Conservation (phyloP, 2,113 vertebrate genomes). For the cat (Felis catus) region DNA sequence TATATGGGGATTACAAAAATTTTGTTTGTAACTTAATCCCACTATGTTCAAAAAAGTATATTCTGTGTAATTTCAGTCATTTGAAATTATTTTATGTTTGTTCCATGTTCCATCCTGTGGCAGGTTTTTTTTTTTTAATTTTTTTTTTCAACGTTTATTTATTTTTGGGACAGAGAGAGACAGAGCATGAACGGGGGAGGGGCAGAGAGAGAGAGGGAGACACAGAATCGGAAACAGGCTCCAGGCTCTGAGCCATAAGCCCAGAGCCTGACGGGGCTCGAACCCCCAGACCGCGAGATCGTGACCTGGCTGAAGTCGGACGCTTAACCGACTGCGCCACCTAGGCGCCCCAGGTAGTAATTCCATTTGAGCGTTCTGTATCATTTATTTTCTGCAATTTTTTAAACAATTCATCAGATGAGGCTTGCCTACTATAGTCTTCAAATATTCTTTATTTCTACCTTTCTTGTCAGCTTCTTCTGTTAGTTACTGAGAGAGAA, state of each 20-base stretch:
- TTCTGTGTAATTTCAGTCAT: neutral
- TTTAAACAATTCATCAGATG: neutral
- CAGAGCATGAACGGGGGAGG: too few relatives aligned
- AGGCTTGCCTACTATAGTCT: neutral
- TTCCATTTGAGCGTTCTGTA: neutral
- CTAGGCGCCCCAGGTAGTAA: neutral
- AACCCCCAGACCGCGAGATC: too few relatives aligned
- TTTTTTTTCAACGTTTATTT: too few relatives aligned
- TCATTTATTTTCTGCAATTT: neutral
- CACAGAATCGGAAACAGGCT: too few relatives aligned
- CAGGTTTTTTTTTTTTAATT: neutral
- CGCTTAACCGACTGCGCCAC: too few relatives aligned
- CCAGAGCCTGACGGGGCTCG: too few relatives aligned
- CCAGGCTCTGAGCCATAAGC: too few relatives aligned
- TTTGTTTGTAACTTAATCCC: neutral
- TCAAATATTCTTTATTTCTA: neutral
- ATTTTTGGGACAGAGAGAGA: too few relatives aligned
- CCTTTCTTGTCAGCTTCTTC: neutral
- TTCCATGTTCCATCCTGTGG: neutral
- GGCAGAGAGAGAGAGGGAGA: too few relatives aligned
- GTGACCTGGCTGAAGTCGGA: too few relatives aligned
- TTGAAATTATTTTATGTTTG: neutral
- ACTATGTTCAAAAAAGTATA: neutral
- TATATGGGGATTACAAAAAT: neutral
- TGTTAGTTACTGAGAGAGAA: neutral